These are phyloP conservation scores for Gorsachius goisagi DNA, from an alignment of 2,113 vertebrate species.

Conservation along the genomic window DNA sequence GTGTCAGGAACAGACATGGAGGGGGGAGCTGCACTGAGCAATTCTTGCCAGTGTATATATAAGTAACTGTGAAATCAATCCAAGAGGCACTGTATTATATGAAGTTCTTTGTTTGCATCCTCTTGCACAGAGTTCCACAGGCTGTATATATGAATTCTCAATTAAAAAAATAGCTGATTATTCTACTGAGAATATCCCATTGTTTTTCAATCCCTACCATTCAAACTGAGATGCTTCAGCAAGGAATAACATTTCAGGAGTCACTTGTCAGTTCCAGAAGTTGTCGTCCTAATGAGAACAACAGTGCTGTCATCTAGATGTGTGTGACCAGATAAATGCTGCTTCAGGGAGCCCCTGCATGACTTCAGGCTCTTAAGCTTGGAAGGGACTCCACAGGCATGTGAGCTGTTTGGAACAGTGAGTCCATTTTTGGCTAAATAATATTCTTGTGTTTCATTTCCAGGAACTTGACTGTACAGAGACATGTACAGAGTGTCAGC, in stretches of 20 bases:
- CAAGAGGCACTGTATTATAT: slow-evolving; percentile 3
- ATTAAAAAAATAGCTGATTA: slow-evolving; percentile 30
- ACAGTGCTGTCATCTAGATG: slow-evolving; percentile 17
- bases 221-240: background rate
- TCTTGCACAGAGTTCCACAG: background rate
- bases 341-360: background rate
- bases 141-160: slow-evolving; percentile 13
- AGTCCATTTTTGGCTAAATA: background rate
- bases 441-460: slow-evolving; percentile 16
- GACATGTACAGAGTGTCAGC: background rate
- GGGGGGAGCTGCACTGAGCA: background rate
- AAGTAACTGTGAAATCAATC: background rate
- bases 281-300: slow-evolving; percentile 9
- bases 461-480: background rate
- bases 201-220: background rate
- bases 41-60: background rate
- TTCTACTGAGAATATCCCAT: background rate
- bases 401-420: background rate
- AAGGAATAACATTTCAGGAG: background rate
- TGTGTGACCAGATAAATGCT: slow-evolving; percentile 17
- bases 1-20: background rate
- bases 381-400: background rate
- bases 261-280: slow-evolving; percentile 35
- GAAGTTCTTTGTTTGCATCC: background rate
- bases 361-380: background rate